Evolutionary conservation across 2,113 vertebrate species (phyloP).

Genomic region (Neoarius graeffei): DNA sequence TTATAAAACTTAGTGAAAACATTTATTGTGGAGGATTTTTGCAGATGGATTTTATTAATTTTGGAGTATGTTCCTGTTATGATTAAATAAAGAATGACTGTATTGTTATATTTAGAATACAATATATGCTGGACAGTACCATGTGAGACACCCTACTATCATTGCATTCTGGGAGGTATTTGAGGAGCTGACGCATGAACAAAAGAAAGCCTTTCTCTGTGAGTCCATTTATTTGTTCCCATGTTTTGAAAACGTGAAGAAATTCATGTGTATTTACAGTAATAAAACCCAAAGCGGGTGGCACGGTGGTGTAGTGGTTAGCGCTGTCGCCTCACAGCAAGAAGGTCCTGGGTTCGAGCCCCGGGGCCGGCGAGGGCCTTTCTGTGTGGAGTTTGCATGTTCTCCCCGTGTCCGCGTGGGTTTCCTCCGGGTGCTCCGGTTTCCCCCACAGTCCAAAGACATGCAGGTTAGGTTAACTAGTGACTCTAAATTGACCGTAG

Average conservation of each 20-base stretch:
- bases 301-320: no score
- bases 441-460: no score
- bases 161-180: conserved; percentile 83
- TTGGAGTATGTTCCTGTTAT: neutral
- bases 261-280: neutral
- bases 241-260: neutral
- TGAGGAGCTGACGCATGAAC: conserved; percentile 69
- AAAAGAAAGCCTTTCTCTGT: conserved; percentile 83
- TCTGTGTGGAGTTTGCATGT: no score
- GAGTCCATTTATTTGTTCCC: conserved; percentile 55
- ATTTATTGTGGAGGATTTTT: neutral
- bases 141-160: conserved; percentile 71
- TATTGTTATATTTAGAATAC: conserved; percentile 73
- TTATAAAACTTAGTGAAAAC: neutral
- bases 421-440: no score
- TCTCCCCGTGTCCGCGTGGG: no score
- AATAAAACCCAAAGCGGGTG: neutral
- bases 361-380: no score
- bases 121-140: conserved; percentile 68
- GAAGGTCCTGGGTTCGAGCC: no score
- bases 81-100: neutral
- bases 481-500: no score
- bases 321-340: no score
- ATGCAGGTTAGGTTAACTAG: no score
- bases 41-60: neutral